Evolutionary conservation across 2,113 vertebrate species (phyloP), one percentile per base, ranked within the genome.

Genomic region (Strix uralensis): DNA sequence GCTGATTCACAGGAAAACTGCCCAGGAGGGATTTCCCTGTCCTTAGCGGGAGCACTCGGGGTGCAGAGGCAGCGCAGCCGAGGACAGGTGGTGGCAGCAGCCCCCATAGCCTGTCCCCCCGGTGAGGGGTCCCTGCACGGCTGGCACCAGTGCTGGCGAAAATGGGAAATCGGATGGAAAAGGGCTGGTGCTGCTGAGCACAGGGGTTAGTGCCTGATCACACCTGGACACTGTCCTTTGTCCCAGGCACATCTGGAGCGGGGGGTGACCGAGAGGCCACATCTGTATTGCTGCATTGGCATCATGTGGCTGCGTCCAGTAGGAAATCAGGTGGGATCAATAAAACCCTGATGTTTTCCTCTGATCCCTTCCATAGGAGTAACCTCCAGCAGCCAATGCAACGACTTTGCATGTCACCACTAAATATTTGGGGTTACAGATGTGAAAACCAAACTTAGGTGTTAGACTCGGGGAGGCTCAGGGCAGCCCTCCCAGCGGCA

Each of bases 71-170:
- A 12, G 32, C 36, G 7, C 2, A 3, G 30, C 17, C 0, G 0
- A 49, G 51, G 30, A 26, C 7, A 2, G 10, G 9, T 0, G 15
- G 38, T 3, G 49, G 49, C 75, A 47, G 1, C 1, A 0, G 58
- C 17, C 25, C 42, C 54, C 36, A 2, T 5, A 25, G 44, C 36
- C 26, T 0, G 1, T 9, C 19, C 44, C 36, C 16, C 20, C n/a
- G 10, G 3, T 3, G 9, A n/a, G 9, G 7, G n/a, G 44, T n/a
- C 52, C 44, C n/a, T 42, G 52, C 25, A 4, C 1, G 2, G 21
- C 36, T 23, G 66, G 51, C 59, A 52, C 32, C 1, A 0, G 22
- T 13, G 15, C 44, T 14, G 27, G 12, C 0, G 0, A 25, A 71
- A 32, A 42, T 2, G 13, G 46, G 27, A 19, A 30, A 36, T 4